Evolutionary conservation across 2,888 invertebrate genomes (phyloP).

Genomic region (Hemithea aestivaria): DNA sequence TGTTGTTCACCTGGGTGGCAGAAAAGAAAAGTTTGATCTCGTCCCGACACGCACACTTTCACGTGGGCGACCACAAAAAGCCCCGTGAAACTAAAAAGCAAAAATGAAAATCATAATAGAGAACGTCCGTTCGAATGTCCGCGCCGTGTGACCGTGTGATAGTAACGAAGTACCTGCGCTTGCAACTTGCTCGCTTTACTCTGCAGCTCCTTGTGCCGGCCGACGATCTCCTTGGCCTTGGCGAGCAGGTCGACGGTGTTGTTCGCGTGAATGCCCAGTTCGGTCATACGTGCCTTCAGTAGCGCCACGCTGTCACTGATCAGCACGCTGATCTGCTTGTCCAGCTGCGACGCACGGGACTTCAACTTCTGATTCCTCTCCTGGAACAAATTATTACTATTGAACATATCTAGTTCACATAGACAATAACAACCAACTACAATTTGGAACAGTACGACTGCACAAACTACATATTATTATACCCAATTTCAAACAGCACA

Average conservation of each 20-base stretch:
- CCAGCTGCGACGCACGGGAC: constrained; percentile 91
- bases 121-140: no score
- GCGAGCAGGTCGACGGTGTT: constrained; percentile 91
- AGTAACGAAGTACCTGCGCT: constrained; percentile 81
- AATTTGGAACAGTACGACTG: no score
- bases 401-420: no score
- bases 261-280: constrained; percentile 92
- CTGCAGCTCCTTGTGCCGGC: constrained; percentile 94
- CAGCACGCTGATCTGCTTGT: constrained; percentile 94
- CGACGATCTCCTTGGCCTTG: constrained; percentile 94
- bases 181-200: constrained; percentile 92
- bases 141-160: constrained; percentile 1
- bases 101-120: not conserved
- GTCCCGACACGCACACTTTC: no score
- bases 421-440: no score
- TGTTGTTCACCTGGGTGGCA: constrained; percentile 71
- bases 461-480: no score
- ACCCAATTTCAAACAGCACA: no score
- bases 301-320: constrained; percentile 95
- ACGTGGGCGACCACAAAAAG: no score
- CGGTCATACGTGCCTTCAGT: constrained; percentile 93
- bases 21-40: constrained; percentile 20
- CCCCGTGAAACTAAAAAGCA: constrained; percentile 1
- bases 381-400: no score
- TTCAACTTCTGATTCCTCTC: constrained; percentile 90